Percentiles rank a stretch among this genome's conserved stretches.
Conservation (phyloP, 2,113 vertebrate genomes). For the Mungos mungo region DNA sequence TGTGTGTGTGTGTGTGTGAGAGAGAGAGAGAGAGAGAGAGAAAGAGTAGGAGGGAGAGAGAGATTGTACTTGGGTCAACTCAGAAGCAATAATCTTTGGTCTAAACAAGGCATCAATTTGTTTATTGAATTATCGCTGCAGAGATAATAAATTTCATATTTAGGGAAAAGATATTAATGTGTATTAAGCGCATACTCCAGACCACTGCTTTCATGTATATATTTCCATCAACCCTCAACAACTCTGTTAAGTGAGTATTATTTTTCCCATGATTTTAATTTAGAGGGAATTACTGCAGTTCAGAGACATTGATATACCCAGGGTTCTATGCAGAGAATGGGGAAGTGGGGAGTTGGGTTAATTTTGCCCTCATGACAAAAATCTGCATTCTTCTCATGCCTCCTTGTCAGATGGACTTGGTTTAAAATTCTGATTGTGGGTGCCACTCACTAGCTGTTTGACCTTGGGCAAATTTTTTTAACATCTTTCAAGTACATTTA, state of each 20-base stretch:
- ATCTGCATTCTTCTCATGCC: neutral
- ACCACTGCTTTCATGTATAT: neutral
- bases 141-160: neutral
- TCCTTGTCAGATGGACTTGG: neutral
- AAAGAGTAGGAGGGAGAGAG: neutral
- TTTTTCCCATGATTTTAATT: neutral
- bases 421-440: neutral
- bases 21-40: neutral
- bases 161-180: neutral
- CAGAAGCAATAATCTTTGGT: neutral
- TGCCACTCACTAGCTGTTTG: neutral
- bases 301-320: neutral
- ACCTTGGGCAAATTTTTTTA: neutral
- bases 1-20: neutral
- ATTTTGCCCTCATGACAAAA: neutral
- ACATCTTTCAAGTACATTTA: neutral
- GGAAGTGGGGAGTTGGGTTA: neutral
- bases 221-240: neutral
- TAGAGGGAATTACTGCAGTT: neutral
- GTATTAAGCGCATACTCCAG: neutral
- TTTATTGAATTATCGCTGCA: neutral
- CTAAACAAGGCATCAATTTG: neutral
- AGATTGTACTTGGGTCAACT: neutral
- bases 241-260: neutral
- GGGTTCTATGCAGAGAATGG: neutral